These are phyloP conservation scores for Leucozona laternaria DNA, from an alignment of 2,888 invertebrate species.

Conservation along the genomic window DNA sequence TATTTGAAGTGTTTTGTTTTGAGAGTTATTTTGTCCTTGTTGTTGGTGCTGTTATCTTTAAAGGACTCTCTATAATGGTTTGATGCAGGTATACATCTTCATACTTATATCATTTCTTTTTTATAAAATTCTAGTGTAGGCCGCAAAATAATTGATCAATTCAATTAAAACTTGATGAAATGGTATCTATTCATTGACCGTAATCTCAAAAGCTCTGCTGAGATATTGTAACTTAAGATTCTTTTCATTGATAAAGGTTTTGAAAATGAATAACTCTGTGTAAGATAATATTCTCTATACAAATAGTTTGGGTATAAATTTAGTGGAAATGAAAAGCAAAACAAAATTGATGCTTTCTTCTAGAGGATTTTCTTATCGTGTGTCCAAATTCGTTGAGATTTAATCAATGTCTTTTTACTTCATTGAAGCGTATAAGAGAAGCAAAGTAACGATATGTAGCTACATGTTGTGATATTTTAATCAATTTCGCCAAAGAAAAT, in stretches of 20 bases:
- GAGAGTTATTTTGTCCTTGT: constrained; percentile 39
- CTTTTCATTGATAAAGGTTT: constrained; percentile 8
- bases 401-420: constrained; percentile 19
- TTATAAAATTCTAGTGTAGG: not conserved
- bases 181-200: constrained; percentile 10
- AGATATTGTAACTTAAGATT: constrained; percentile 1
- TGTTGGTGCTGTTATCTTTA: not conserved
- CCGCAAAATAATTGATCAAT: constrained; percentile 32
- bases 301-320: not conserved
- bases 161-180: constrained; percentile 49
- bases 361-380: not conserved
- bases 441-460: not conserved
- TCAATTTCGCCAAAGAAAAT: constrained; percentile 24
- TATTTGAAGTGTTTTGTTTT: constrained; percentile 70
- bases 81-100: constrained; percentile 31
- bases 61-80: constrained; percentile 9
- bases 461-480: constrained; percentile 19
- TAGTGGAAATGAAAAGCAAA: not conserved
- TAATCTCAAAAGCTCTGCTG: not conserved
- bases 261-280: constrained; percentile 8
- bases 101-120: not conserved
- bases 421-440: not conserved
- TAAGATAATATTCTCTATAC: not conserved
- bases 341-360: constrained; percentile 10
- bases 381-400: constrained; percentile 7